Conservation (phyloP, 1,140 invertebrate genomes). For the Drosophila micromelanica region DNA sequence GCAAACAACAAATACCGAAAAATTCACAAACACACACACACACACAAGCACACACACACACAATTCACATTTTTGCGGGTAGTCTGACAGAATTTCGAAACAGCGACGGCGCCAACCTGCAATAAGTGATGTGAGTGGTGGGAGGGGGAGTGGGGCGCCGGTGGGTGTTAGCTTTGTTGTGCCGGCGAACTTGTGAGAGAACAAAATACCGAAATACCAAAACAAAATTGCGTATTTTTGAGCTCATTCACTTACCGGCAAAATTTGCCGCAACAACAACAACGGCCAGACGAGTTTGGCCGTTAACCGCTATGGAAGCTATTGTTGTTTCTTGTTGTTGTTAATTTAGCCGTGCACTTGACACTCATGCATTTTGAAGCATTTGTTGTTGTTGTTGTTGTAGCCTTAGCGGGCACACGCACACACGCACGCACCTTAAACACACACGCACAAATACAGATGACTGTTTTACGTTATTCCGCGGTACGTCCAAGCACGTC, state of each 20-base stretch:
- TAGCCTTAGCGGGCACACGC: conserved; percentile 30
- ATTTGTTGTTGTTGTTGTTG: conserved; percentile 45
- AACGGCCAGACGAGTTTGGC: conserved; percentile 10
- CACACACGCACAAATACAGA: conserved; percentile 34
- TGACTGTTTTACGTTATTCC: conserved; percentile 11
- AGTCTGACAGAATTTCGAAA: conserved; percentile 40
- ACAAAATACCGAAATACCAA: conserved; percentile 41
- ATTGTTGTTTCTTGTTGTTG: conserved; percentile 27
- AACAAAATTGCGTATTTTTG: conserved; percentile 40
- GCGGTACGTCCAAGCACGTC: conserved; percentile 35
- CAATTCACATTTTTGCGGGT: conserved; percentile 31
- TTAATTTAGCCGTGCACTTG: conserved; percentile 20
- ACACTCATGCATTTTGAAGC: conserved; percentile 17
- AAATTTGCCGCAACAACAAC: conserved; percentile 23
- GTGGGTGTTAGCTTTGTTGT: conserved; percentile 58
- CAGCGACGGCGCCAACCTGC: conserved; percentile 58
- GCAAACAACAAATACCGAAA: conserved; percentile 46
- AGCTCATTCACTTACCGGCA: conserved; percentile 56
- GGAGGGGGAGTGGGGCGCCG: too few relatives aligned
- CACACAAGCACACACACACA: conserved; percentile 3
- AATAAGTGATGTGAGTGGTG: neutral
- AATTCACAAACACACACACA: conserved; percentile 15
- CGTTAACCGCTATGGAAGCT: conserved; percentile 6
- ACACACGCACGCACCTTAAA: conserved; percentile 18
- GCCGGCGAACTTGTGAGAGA: conserved; percentile 61